These are phyloP conservation scores for Reinhardtius hippoglossoides DNA, from an alignment of 2,113 vertebrate genomes.

Conservation along the genomic window DNA sequence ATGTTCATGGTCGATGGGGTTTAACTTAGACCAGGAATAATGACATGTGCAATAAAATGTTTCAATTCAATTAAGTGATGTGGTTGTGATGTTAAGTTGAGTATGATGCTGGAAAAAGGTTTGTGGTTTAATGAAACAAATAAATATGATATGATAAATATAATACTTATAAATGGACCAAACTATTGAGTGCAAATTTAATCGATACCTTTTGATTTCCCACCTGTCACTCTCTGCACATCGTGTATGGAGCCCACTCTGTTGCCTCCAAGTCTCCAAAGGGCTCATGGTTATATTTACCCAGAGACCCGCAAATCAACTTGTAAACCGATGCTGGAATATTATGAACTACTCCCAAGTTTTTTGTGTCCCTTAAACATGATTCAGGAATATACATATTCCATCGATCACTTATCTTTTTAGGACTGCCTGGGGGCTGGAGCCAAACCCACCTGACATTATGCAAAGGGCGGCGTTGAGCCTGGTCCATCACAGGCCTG, in stretches of 20 bases:
- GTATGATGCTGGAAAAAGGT: neutral
- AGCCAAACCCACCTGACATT: too few relatives aligned
- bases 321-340: too few relatives aligned
- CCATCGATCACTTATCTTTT: too few relatives aligned
- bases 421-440: too few relatives aligned
- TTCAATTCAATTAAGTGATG: constrained; percentile 3
- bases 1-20: neutral
- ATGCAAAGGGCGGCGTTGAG: too few relatives aligned
- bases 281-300: too few relatives aligned
- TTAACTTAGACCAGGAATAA: neutral
- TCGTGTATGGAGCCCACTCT: neutral
- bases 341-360: too few relatives aligned
- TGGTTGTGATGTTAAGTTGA: constrained; percentile 5
- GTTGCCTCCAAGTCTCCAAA: neutral
- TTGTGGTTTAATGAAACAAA: neutral
- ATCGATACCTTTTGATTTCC: neutral
- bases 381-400: too few relatives aligned
- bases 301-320: too few relatives aligned
- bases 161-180: neutral
- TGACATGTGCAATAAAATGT: constrained; percentile 36
- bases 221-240: neutral
- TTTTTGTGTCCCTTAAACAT: too few relatives aligned
- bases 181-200: too few relatives aligned
- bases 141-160: neutral
- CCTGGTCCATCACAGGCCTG: too few relatives aligned